These are phyloP conservation scores for Lottia gigantea DNA, from an alignment of 2,888 invertebrate genomes.

Conservation along the genomic window DNA sequence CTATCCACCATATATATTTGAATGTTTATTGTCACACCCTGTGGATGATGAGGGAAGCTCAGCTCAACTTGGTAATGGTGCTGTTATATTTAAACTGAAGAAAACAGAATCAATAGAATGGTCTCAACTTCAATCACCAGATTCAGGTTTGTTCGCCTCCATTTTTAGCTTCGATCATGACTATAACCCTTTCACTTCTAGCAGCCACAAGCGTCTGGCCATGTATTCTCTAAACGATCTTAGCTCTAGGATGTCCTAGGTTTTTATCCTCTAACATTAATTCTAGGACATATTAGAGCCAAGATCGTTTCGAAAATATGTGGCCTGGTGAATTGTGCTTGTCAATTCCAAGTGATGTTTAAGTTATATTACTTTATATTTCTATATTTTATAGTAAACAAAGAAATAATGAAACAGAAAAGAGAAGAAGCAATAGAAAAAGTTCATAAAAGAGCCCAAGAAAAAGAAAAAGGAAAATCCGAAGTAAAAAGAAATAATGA, in stretches of 20 bases:
- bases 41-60: constrained; percentile 76
- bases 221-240: no score
- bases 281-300: no score
- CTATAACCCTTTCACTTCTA: not conserved
- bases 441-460: constrained; percentile 71
- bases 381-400: constrained; percentile 50
- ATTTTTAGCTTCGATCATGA: no score
- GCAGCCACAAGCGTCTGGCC: no score
- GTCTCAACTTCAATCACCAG: constrained; percentile 53
- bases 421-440: constrained; percentile 70
- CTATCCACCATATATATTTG: constrained; percentile 80
- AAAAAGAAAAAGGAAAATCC: constrained; percentile 70
- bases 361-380: no score
- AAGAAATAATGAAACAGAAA: constrained; percentile 60
- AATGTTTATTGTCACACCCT: constrained; percentile 76
- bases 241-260: no score
- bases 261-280: no score
- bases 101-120: constrained; percentile 72
- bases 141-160: constrained; percentile 41
- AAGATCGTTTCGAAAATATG: no score
- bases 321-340: no score
- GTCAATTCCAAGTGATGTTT: no score
- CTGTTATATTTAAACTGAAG: constrained; percentile 76
- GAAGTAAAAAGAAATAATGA: constrained; percentile 58
- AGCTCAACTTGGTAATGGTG: constrained; percentile 75